Percentiles rank a stretch among this genome's conserved stretches.
These are phyloP conservation scores for Bruchidius siliquastri DNA, from an alignment of 2,888 invertebrate genomes.

Conservation along the genomic window DNA sequence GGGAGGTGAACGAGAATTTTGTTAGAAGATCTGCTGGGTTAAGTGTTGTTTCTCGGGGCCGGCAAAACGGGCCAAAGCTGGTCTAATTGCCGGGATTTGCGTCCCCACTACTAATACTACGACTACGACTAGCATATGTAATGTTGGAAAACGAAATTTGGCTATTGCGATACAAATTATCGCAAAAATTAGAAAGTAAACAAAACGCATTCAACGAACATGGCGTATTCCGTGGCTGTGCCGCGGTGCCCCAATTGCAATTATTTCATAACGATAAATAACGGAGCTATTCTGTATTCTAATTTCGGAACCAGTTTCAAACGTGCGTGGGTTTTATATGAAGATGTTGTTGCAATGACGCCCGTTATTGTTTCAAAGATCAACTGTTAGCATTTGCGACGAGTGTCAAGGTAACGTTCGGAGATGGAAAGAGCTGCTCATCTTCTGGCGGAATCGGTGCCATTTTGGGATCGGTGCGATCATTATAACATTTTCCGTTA, in stretches of 20 bases:
- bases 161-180: not conserved
- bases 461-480: not conserved
- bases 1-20: too few relatives aligned
- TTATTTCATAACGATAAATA: not conserved
- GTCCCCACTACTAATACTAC: too few relatives aligned
- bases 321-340: not conserved
- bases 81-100: too few relatives aligned
- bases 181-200: not conserved
- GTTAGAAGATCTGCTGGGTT: too few relatives aligned
- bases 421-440: not conserved
- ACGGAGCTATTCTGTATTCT: not conserved
- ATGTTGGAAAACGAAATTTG: not conserved
- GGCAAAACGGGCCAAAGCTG: too few relatives aligned
- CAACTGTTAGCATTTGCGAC: not conserved
- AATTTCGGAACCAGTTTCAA: not conserved
- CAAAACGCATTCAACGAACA: not conserved
- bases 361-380: not conserved
- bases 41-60: too few relatives aligned
- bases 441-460: not conserved
- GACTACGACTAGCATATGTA: too few relatives aligned
- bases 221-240: not conserved
- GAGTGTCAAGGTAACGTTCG: not conserved
- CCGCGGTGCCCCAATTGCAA: not conserved
- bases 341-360: not conserved
- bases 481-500: not conserved